Evolutionary conservation across 2,888 invertebrate species (phyloP).

Genomic region (Willowsia nigromaculata): DNA sequence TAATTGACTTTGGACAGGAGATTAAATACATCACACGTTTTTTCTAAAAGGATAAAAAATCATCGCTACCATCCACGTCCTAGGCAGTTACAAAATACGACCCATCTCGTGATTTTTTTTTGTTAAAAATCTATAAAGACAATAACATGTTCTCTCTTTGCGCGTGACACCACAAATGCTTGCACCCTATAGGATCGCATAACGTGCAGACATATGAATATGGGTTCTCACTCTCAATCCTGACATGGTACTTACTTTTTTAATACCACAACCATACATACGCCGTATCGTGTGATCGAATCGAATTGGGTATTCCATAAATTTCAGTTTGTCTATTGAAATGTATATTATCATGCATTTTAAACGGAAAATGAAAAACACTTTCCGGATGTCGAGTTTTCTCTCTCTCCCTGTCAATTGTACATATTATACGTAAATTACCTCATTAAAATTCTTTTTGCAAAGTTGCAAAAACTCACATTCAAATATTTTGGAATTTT

Average conservation of each 20-base stretch:
- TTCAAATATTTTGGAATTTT: neutral
- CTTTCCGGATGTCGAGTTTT: constrained; percentile 63
- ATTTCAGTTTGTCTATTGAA: neutral
- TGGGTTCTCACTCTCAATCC: neutral
- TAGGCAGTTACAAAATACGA: neutral
- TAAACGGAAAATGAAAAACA: constrained; percentile 27
- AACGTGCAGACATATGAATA: neutral
- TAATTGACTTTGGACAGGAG: constrained; percentile 65
- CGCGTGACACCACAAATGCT: constrained; percentile 21
- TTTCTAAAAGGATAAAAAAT: constrained; percentile 17
- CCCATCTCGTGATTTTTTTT: neutral
- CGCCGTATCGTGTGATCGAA: constrained; percentile 51
- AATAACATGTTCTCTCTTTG: neutral
- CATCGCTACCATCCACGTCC: neutral
- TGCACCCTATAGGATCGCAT: neutral
- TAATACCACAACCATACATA: no score
- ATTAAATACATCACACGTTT: constrained; percentile 57
- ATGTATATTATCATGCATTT: constrained; percentile 5
- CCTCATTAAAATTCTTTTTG: constrained; percentile 65
- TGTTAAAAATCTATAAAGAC: neutral
- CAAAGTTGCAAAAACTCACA: constrained; percentile 20
- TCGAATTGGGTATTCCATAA: constrained; percentile 31
- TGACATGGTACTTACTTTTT: constrained; percentile 27
- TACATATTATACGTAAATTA: constrained; percentile 44
- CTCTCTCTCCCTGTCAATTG: constrained; percentile 13